Base-by-base conservation (phyloP, 2,113 vertebrate species). In the Oceanites oceanicus region DNA sequence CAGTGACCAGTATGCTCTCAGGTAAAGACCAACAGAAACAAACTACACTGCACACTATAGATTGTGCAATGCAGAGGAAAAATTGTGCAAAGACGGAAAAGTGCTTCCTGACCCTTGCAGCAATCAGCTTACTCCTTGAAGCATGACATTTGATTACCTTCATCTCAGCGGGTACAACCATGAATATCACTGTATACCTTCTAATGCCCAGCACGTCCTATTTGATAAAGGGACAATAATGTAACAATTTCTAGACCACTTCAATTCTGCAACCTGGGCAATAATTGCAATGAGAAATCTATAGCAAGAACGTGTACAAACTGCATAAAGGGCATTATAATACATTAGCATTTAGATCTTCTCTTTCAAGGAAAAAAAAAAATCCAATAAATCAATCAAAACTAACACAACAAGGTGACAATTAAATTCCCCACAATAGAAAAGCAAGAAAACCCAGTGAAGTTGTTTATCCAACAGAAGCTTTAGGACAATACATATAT, bases 91-190 rank as follows among this genome's bases (percentile, higher is more conserved):
- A 88, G 44, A 80, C 1, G 7, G 81, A 83, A 68, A 95, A 94
- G 71, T 42, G 81, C 83, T 81, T 92, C 79, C 72, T 84, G 79
- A 71, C 68, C 86, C 92, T 73, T 92, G 52, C 80, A 89, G 88
- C 73, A 49, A 96, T 89, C 79, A 65, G 86, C 44, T 83, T 88
- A 80, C 18, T 86, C 88, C 82, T 71, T 2, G 21, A 93, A 95
- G 92, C 79, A 52, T 88, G 82, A 96, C 86, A 96, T 97, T 93
- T 84, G 42, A 95, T 96, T 88, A 86, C 63, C 56, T 84, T 53
- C 68, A 40, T 78, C 79, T 93, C 88, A 84, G 52, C 1, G 1
- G 63, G 75, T 56, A 77, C 55, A 92, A 58, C 50, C 59, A 74
- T 9, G 59, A 86, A 45, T 53, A 70, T 34, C 58, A 73, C 70